phyloP scores from a whole-genome alignment of 1,140 invertebrate genomes.

The Bicyclus anynana region DNA sequence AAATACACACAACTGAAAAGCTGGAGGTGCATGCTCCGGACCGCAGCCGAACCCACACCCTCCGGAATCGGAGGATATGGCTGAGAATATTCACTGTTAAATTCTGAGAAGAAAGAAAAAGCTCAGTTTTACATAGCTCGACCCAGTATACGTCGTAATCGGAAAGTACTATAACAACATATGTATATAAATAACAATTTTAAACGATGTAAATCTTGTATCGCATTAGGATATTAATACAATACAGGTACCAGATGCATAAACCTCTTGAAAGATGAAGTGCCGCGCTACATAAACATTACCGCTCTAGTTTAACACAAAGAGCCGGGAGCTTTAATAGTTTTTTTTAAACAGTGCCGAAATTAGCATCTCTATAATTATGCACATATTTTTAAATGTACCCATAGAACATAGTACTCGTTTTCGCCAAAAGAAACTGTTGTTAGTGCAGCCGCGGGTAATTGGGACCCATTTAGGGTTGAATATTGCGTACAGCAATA shows the following conservation, averaged over 20 bases:
- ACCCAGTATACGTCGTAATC: no score
- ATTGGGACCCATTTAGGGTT: no score
- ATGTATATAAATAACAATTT: background rate
- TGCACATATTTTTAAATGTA: slow-evolving; percentile 17
- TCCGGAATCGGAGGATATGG: no score
- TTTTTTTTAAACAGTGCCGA: background rate
- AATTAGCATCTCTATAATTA: background rate
- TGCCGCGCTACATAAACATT: slow-evolving; percentile 31
- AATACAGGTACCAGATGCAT: slow-evolving; percentile 39
- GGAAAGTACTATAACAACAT: background rate
- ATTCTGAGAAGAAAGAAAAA: no score
- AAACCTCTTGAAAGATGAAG: slow-evolving; percentile 40
- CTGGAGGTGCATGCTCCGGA: no score
- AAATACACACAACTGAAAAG: no score
- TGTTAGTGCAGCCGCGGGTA: background rate
- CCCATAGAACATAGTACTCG: background rate
- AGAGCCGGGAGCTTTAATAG: slow-evolving; percentile 7
- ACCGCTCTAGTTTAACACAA: slow-evolving; percentile 18
- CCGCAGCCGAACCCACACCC: no score
- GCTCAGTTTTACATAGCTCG: no score
- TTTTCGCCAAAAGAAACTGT: background rate
- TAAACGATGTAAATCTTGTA: slow-evolving; percentile 21
- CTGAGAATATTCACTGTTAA: no score
- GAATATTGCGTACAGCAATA: no score
- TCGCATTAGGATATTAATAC: slow-evolving; percentile 34